Base-by-base conservation (phyloP, 2,113 vertebrate species). In the Athene cunicularia region DNA sequence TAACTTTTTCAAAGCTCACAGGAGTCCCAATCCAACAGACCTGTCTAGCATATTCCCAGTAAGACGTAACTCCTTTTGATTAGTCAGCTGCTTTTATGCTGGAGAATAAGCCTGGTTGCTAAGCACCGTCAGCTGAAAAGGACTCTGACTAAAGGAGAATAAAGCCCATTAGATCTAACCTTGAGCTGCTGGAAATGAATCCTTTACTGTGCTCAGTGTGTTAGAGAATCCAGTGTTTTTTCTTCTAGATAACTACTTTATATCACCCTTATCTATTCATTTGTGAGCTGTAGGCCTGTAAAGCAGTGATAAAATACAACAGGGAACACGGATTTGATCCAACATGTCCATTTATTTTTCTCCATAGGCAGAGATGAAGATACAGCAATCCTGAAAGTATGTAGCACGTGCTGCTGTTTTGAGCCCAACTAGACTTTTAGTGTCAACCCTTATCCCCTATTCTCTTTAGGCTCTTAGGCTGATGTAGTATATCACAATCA, bases 401-500 rank as follows among this genome's bases (percentile, higher is more conserved):
- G 5, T 75, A 80, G 87, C 86, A 85, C 85, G 5, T 59, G 85
- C 85, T 95, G 97, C 91, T 90, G 90, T 96, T 97, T 63, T 59
- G 95, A 97, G 77, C 93, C 86, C 79, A 59, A 45, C 23, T 43
- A 33, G 52, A 75, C 85, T 76, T 41, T 41, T 14, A 45, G 66
- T 77, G 94, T 97, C 90, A 86, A 88, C 95, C 96, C 85, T 96
- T 83, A 93, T 93, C 91, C 95, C 71, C 47, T 53, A 5, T 85
- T 71, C 71, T 64, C 30, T 16, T 12, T 5, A 37, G 88, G 80
- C 81, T 96, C 91, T 79, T 52, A 3, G 83, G 92, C 96, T 89
- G 80, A 92, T 92, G 93, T 89, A 86, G 67, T 32, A 80, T 90
- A 95, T 98, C 97, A 89, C 77, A 89, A 93, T 97, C 95, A 56